phyloP scores from a whole-genome alignment of 2,113 vertebrate genomes.

The Dolichallabes microphthalmus region DNA sequence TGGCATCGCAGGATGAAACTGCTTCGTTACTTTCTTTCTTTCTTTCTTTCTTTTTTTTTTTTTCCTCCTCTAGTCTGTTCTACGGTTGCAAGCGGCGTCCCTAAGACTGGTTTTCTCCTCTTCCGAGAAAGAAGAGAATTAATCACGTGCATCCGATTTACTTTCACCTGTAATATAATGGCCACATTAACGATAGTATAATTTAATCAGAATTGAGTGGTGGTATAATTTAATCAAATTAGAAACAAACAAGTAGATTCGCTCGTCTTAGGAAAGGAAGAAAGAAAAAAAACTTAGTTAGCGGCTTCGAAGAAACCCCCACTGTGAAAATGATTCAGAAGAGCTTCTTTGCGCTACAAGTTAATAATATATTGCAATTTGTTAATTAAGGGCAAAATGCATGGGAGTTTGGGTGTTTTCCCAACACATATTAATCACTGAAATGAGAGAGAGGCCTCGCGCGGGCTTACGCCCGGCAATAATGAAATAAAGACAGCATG shows the following conservation, averaged over 20 bases:
- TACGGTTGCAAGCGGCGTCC: neutral
- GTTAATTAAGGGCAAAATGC: conserved; percentile 63
- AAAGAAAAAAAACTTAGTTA: conserved; percentile 39
- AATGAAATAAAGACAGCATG: conserved; percentile 54
- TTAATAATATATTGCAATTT: conserved; percentile 62
- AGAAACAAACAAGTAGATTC: conserved; percentile 49
- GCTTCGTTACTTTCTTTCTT: neutral
- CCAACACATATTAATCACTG: conserved; percentile 58
- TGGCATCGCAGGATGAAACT: neutral
- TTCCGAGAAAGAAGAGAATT: conserved; percentile 29
- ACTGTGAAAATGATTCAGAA: conserved; percentile 58
- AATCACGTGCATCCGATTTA: conserved; percentile 46
- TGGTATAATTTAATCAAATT: conserved; percentile 53
- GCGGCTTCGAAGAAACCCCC: conserved; percentile 40
- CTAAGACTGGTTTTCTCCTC: neutral
- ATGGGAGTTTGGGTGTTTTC: conserved; percentile 58
- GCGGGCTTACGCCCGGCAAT: conserved; percentile 41
- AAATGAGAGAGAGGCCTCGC: conserved; percentile 50
- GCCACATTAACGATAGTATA: conserved; percentile 46
- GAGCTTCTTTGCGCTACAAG: conserved; percentile 56
- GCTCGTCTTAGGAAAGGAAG: conserved; percentile 3
- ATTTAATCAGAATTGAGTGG: conserved; percentile 44
- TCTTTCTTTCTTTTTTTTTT: conserved; percentile 1
- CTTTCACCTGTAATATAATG: conserved; percentile 53
- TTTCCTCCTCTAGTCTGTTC: neutral